Evolutionary conservation across 1,140 invertebrate genomes (phyloP).

Genomic region (Yoshiicerus persimilis): DNA sequence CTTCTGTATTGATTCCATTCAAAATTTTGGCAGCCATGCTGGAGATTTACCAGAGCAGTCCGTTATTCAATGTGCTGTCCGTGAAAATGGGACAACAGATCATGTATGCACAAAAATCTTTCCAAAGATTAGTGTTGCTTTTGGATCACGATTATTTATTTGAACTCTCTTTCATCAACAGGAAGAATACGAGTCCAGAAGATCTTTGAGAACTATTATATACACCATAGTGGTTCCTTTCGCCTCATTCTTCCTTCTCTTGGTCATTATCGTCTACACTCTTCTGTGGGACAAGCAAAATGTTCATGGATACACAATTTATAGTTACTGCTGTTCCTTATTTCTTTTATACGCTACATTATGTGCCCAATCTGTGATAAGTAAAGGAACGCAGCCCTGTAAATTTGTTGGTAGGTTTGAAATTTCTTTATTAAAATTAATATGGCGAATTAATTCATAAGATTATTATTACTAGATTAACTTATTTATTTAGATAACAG

Average conservation of each 20-base stretch:
- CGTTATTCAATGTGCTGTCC: no score
- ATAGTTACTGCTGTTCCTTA: background rate
- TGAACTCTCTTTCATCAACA: no score
- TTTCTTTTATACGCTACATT: background rate
- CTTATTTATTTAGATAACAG: no score
- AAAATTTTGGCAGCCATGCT: background rate
- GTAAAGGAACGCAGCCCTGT: background rate
- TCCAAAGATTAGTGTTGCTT: no score
- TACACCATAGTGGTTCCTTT: background rate
- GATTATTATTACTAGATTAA: no score
- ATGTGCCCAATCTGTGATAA: background rate
- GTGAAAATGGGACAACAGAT: no score
- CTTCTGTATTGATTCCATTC: background rate
- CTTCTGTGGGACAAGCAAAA: constrained; percentile 26
- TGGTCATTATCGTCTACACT: background rate
- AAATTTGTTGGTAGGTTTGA: background rate
- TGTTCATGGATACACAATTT: background rate
- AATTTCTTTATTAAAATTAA: no score
- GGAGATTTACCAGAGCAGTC: background rate
- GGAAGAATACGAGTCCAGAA: no score
- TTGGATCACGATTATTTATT: no score
- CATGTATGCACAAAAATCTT: no score
- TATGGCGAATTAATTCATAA: no score
- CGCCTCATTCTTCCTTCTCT: background rate
- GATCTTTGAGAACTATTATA: background rate